Evolutionary conservation across 1,140 invertebrate genomes (phyloP).

Genomic region (Zaprionus capensis): DNA sequence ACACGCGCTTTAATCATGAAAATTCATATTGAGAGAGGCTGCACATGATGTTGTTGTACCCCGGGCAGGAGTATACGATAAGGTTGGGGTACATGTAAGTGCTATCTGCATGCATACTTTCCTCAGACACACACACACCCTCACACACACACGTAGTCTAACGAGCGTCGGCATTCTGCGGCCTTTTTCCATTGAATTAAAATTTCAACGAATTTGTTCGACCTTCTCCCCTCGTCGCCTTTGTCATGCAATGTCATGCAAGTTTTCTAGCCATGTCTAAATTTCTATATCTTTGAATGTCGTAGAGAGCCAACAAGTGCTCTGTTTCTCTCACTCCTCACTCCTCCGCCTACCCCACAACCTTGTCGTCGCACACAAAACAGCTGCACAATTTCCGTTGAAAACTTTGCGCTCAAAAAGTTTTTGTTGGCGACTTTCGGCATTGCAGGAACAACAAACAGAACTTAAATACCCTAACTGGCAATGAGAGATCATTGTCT

Average conservation of each 20-base stretch:
- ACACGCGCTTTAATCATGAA: constrained; percentile 80
- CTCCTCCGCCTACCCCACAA: not conserved
- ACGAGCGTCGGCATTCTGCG: constrained; percentile 2
- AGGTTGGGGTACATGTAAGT: constrained; percentile 10
- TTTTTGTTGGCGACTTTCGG: constrained; percentile 77
- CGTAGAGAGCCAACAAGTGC: constrained; percentile 51
- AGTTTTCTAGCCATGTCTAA: constrained; percentile 26
- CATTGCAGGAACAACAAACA: constrained; percentile 42
- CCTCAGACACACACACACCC: not conserved
- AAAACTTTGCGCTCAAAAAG: constrained; percentile 68
- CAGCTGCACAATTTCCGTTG: constrained; percentile 79
- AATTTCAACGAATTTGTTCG: constrained; percentile 73
- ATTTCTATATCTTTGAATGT: constrained; percentile 25
- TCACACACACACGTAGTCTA: constrained; percentile 5
- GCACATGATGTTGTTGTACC: constrained; percentile 26
- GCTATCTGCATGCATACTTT: not conserved
- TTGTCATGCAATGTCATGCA: not conserved
- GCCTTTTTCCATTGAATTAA: constrained; percentile 69
- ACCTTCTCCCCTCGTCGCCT: constrained; percentile 5
- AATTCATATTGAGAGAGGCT: constrained; percentile 67
- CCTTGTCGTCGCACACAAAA: constrained; percentile 59
- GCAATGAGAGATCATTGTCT: not conserved
- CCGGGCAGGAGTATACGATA: constrained; percentile 16
- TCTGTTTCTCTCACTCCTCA: not conserved
- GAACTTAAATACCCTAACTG: constrained; percentile 28